Percentiles rank a stretch among this genome's conserved stretches.
These are phyloP conservation scores for Drosophila parvula DNA, from an alignment of 1,140 invertebrate species.

Conservation along the genomic window DNA sequence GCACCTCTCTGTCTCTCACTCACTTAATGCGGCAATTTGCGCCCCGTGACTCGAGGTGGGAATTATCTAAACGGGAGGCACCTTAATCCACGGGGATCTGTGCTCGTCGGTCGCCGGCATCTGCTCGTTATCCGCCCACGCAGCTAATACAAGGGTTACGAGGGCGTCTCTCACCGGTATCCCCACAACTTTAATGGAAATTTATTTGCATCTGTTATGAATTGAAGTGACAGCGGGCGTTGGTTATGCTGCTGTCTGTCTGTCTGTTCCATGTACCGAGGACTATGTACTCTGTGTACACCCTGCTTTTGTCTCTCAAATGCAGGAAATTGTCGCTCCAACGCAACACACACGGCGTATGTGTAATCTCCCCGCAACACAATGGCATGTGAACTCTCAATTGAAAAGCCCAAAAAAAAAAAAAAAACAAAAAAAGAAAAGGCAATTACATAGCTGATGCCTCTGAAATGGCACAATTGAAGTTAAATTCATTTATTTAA, in stretches of 20 bases:
- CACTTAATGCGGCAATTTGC: slow-evolving; percentile 41
- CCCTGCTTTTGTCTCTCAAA: slow-evolving; percentile 31
- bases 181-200: slow-evolving; percentile 70
- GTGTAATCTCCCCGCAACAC: slow-evolving; percentile 58
- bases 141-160: slow-evolving; percentile 24
- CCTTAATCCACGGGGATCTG: slow-evolving; percentile 30
- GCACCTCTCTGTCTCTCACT: slow-evolving; percentile 58
- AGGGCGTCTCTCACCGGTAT: not conserved
- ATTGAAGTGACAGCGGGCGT: slow-evolving; percentile 76
- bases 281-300: slow-evolving; percentile 13
- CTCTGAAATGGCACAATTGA: slow-evolving; percentile 27
- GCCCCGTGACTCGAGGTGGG: slow-evolving; percentile 55
- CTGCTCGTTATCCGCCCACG: slow-evolving; percentile 45
- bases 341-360: slow-evolving; percentile 57
- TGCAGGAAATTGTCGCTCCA: slow-evolving; percentile 53
- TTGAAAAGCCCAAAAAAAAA: slow-evolving; percentile 37
- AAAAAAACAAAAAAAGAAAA: slow-evolving; percentile 10
- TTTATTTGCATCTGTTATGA: slow-evolving; percentile 80
- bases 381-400: slow-evolving; percentile 55
- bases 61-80: slow-evolving; percentile 62
- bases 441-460: slow-evolving; percentile 13
- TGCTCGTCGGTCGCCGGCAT: slow-evolving; percentile 31
- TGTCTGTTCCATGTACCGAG: slow-evolving; percentile 12
- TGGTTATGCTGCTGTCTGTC: slow-evolving; percentile 17
- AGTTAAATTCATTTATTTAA: slow-evolving; percentile 22